Percentiles rank a stretch among this genome's conserved stretches.
phyloP scores from a whole-genome alignment of 2,888 invertebrate genomes.

The Phania funesta region DNA sequence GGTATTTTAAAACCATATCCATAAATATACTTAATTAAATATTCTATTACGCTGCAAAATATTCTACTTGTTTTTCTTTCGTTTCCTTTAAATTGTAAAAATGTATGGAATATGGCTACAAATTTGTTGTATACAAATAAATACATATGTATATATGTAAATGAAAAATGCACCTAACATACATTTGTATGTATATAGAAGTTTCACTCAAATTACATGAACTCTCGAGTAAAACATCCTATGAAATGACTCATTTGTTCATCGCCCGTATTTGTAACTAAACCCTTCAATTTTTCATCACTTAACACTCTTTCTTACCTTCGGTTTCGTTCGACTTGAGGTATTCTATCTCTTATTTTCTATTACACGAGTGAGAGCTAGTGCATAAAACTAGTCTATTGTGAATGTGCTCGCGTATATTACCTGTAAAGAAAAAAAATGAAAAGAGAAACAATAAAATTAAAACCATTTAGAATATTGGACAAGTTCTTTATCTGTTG shows the following conservation, averaged over 20 bases:
- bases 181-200: neutral
- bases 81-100: neutral
- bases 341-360: conserved; percentile 45
- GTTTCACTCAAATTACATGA: conserved; percentile 61
- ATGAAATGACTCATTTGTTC: neutral
- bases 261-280: neutral
- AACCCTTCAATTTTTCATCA: conserved; percentile 7
- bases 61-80: neutral
- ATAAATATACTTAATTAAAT: conserved; percentile 12
- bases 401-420: conserved; percentile 25
- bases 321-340: neutral
- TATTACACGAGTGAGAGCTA: conserved; percentile 5
- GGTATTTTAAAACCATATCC: neutral
- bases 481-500: conserved; percentile 24
- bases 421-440: conserved; percentile 51
- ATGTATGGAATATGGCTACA: conserved; percentile 12
- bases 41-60: conserved; percentile 40
- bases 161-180: neutral
- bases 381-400: neutral
- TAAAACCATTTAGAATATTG: conserved; percentile 38
- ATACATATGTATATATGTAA: neutral
- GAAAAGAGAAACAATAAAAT: conserved; percentile 8
- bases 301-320: conserved; percentile 38
- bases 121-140: conserved; percentile 31
- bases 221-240: conserved; percentile 5